Conservation (phyloP, 2,113 vertebrate genomes). For the Stictonetta naevosa region DNA sequence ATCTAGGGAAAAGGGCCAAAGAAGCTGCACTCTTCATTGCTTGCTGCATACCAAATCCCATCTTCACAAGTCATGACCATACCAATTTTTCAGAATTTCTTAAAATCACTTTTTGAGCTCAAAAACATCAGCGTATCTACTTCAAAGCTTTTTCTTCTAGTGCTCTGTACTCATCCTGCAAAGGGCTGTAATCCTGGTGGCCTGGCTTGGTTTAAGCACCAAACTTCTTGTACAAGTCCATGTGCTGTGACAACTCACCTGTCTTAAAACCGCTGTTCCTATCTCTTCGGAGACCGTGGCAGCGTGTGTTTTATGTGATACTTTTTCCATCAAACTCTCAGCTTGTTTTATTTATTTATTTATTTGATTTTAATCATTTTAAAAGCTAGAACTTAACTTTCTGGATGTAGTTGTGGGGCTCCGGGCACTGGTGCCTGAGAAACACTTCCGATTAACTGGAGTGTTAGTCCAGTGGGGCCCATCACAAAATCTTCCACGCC, state of each 20-base stretch:
- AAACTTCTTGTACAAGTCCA: background rate
- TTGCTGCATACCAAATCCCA: background rate
- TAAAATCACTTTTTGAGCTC: background rate
- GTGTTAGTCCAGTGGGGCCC: background rate
- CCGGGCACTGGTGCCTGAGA: background rate
- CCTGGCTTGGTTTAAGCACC: background rate
- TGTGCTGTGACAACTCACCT: accelerated
- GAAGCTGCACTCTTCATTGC: background rate
- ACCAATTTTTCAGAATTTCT: background rate
- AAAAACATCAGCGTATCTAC: background rate
- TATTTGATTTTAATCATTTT: background rate
- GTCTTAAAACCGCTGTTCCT: background rate
- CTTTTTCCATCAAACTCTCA: background rate
- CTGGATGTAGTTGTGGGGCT: background rate
- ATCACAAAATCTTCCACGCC: background rate
- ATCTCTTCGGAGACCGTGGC: background rate
- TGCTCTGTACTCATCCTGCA: background rate
- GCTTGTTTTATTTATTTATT: too few relatives aligned
- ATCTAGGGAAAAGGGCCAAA: background rate
- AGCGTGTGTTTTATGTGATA: background rate
- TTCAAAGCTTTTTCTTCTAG: background rate
- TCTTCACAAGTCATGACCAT: background rate
- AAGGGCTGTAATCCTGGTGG: background rate
- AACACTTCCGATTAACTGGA: background rate
- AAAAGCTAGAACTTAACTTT: background rate